Conservation (phyloP, 2,888 invertebrate genomes). For the Melanophora roralis region DNA sequence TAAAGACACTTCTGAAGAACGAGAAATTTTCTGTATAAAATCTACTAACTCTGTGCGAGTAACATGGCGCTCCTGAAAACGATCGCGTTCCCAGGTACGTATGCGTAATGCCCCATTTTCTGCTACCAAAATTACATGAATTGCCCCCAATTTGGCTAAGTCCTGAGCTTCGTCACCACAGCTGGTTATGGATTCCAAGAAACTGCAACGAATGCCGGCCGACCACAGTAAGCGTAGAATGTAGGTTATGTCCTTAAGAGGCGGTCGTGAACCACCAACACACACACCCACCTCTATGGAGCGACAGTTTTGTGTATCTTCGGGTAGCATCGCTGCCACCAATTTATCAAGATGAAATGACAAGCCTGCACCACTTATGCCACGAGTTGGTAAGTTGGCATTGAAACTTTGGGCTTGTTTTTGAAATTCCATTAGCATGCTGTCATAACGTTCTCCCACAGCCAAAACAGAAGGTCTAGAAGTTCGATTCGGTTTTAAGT, state of each 20-base stretch:
- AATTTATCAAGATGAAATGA: slow-evolving; percentile 91
- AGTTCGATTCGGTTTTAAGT: slow-evolving; percentile 74
- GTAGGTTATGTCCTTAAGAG: slow-evolving; percentile 79
- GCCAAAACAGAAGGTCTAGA: slow-evolving; percentile 85
- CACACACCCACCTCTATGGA: slow-evolving; percentile 83
- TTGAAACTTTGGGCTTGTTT: slow-evolving; percentile 76
- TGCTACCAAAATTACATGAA: slow-evolving; percentile 80
- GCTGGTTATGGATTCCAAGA: slow-evolving; percentile 79
- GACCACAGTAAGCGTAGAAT: slow-evolving; percentile 84
- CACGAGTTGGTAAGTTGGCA: slow-evolving; percentile 70
- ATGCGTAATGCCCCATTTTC: slow-evolving; percentile 75
- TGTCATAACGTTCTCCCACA: slow-evolving; percentile 93
- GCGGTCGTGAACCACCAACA: slow-evolving; percentile 80
- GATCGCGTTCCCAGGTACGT: slow-evolving; percentile 82
- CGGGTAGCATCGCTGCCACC: slow-evolving; percentile 80
- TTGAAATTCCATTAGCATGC: slow-evolving; percentile 85
- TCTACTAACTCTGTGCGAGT: slow-evolving; percentile 82
- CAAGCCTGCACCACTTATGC: slow-evolving; percentile 84
- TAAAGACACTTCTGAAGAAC: slow-evolving; percentile 76
- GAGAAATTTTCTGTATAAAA: slow-evolving; percentile 82
- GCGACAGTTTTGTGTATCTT: slow-evolving; percentile 78
- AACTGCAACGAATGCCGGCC: slow-evolving; percentile 82
- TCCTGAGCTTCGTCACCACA: slow-evolving; percentile 83
- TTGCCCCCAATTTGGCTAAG: slow-evolving; percentile 80
- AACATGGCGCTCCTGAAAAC: slow-evolving; percentile 83